These are phyloP conservation scores for Cepaea nemoralis DNA, from an alignment of 1,140 invertebrate species.

Conservation along the genomic window DNA sequence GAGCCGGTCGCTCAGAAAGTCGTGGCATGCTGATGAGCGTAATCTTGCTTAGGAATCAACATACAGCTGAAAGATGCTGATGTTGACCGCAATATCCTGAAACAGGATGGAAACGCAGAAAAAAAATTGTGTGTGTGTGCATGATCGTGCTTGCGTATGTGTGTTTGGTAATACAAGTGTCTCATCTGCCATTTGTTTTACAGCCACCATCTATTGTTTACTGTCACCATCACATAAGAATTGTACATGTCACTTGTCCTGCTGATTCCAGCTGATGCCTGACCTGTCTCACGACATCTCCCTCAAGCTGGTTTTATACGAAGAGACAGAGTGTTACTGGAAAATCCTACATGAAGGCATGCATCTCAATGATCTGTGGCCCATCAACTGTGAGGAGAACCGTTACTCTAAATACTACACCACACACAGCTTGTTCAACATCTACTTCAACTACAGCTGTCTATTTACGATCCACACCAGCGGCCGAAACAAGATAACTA, in stretches of 20 bases:
- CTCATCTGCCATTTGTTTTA: no score
- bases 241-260: not conserved
- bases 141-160: no score
- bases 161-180: no score
- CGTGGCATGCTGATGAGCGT: no score
- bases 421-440: constrained; percentile 37
- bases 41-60: no score
- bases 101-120: no score
- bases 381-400: constrained; percentile 35
- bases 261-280: constrained; percentile 4
- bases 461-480: constrained; percentile 39
- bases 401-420: constrained; percentile 26
- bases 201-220: not conserved
- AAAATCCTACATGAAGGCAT: constrained; percentile 29
- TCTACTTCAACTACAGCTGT: constrained; percentile 38
- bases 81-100: no score
- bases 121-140: no score
- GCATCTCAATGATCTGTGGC: constrained; percentile 34
- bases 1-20: no score
- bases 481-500: constrained; percentile 39
- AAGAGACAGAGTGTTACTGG: constrained; percentile 40
- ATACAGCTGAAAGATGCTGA: no score
- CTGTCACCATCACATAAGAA: not conserved
- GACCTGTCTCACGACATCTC: constrained; percentile 34
- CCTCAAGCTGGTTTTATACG: constrained; percentile 34